Conservation (phyloP, 2,888 invertebrate genomes). For the Epistrophe grossulariae region DNA sequence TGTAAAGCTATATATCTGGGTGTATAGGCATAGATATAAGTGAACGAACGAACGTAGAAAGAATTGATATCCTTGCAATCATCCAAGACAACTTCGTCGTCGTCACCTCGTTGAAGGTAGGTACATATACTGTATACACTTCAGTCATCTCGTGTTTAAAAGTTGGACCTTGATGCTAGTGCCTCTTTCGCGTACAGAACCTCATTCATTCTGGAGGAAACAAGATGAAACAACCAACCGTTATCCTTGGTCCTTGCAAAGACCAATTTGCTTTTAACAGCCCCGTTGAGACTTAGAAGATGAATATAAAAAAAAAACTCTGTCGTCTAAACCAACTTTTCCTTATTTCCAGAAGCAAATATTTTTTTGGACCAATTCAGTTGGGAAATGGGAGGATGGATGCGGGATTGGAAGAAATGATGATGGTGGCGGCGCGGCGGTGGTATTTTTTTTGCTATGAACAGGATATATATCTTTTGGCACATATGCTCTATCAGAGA, state of each 20-base stretch:
- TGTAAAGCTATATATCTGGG: not conserved
- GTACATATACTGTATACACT: not conserved
- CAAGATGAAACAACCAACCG: constrained; percentile 53
- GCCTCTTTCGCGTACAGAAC: constrained; percentile 14
- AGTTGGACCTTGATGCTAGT: constrained; percentile 37
- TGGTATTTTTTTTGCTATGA: constrained; percentile 14
- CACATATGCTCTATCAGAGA: constrained; percentile 61
- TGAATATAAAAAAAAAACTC: constrained; percentile 24
- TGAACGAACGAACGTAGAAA: constrained; percentile 3
- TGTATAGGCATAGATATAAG: not conserved
- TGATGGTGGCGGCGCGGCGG: not conserved
- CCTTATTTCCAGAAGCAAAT: constrained; percentile 39
- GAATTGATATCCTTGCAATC: constrained; percentile 51
- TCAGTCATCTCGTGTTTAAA: constrained; percentile 47
- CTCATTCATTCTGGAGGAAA: constrained; percentile 69
- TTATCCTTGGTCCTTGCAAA: constrained; percentile 35
- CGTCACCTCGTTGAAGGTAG: not conserved
- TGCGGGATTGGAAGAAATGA: constrained; percentile 39
- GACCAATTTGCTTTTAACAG: constrained; percentile 74
- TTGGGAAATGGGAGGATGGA: not conserved
- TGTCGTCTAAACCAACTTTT: constrained; percentile 46
- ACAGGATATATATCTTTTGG: constrained; percentile 55
- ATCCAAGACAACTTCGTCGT: constrained; percentile 39
- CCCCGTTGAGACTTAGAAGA: constrained; percentile 56
- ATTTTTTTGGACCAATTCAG: constrained; percentile 40